A percentile compares a stretch with the other conserved stretches of the same genome.
Conservation (phyloP, 2,888 invertebrate species). For the Podabrus alpinus region DNA sequence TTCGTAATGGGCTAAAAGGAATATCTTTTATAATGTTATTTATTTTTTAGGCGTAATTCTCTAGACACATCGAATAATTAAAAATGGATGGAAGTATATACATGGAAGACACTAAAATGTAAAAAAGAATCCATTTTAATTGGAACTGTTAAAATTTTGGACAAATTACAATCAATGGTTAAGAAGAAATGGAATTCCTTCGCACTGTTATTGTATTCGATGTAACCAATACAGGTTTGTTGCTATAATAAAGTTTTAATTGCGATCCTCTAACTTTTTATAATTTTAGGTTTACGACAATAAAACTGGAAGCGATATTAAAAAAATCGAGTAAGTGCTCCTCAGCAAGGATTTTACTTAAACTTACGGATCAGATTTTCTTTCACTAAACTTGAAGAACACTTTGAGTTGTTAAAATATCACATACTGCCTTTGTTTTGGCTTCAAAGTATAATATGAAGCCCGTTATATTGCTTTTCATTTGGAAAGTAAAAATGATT, state of each 20-base stretch:
- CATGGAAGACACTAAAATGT: no score
- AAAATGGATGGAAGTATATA: no score
- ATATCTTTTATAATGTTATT: no score
- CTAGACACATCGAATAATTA: no score
- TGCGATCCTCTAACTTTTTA: neutral
- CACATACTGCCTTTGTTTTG: neutral
- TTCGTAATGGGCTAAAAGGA: no score
- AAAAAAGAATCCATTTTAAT: no score
- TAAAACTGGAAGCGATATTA: neutral
- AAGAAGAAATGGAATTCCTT: no score
- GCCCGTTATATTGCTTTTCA: neutral
- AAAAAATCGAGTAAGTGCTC: neutral
- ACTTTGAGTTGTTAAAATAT: neutral
- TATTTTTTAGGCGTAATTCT: no score
- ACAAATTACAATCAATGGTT: no score
- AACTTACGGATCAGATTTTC: neutral
- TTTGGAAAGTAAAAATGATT: neutral
- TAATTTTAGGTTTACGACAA: neutral
- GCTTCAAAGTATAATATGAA: neutral
- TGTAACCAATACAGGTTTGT: neutral
- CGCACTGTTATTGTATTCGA: no score
- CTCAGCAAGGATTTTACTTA: neutral
- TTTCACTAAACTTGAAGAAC: neutral
- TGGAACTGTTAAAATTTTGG: no score
- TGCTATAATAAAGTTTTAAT: neutral